Percentiles rank a stretch among this genome's conserved stretches.
Conservation (phyloP, 2,797 vertebrate species). For the Paedocypris micromegethes region DNA sequence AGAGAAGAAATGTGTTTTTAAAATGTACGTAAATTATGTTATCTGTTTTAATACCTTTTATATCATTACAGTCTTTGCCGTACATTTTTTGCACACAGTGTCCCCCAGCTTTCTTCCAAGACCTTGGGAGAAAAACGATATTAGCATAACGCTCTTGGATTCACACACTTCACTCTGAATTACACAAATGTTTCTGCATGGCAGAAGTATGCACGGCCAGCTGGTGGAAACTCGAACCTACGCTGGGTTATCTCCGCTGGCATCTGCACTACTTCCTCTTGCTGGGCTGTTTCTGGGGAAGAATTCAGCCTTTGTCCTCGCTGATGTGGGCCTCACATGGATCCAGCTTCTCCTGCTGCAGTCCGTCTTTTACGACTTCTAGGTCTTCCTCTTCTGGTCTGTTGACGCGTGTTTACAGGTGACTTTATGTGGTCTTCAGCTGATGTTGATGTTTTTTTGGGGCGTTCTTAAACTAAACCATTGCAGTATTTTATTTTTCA, state of each 20-base stretch:
- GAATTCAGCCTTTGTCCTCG: conserved; percentile 44
- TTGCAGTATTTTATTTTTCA: not conserved
- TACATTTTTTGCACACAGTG: too few species aligned
- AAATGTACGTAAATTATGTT: too few species aligned
- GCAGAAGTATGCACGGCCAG: conserved; percentile 38
- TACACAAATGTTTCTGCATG: conserved; percentile 1
- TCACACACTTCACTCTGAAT: conserved; percentile 23
- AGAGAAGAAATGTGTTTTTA: too few species aligned
- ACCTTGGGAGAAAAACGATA: not conserved
- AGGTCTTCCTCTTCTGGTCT: conserved; percentile 25
- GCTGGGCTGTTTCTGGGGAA: conserved; percentile 22
- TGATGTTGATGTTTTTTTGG: too few species aligned
- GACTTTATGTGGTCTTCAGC: too few species aligned
- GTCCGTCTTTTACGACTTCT: conserved; percentile 32
- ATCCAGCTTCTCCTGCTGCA: conserved; percentile 16
- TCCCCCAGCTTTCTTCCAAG: too few species aligned
- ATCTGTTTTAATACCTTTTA: too few species aligned
- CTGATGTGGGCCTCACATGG: conserved; percentile 37
- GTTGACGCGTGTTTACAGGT: conserved; percentile 1
- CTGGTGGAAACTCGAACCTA: conserved; percentile 39
- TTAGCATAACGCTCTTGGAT: not conserved
- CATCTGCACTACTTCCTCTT: conserved; percentile 43
- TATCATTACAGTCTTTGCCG: too few species aligned
- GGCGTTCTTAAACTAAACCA: too few species aligned
- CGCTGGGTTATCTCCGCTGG: conserved; percentile 40